phyloP scores from a whole-genome alignment of 2,888 invertebrate genomes.

The Diplazon laetatorius region DNA sequence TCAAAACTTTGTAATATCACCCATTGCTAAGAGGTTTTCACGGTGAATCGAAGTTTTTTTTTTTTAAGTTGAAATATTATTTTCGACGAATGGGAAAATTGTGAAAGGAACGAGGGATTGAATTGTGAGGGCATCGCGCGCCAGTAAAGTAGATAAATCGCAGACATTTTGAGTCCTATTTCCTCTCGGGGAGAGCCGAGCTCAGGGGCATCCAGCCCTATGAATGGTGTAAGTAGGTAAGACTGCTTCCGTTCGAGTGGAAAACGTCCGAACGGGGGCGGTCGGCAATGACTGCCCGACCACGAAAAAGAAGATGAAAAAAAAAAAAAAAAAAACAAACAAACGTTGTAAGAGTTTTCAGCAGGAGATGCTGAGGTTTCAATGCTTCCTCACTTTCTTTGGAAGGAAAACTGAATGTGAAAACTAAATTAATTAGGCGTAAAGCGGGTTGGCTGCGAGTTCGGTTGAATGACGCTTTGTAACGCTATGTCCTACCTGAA shows the following conservation, averaged over 20 bases:
- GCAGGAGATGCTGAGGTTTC: constrained; percentile 5
- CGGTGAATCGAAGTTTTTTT: background rate
- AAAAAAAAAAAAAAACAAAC: background rate
- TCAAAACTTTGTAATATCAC: background rate
- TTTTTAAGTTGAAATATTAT: background rate
- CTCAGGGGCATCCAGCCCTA: background rate
- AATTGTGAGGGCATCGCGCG: constrained; percentile 7
- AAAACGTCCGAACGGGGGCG: constrained; percentile 10
- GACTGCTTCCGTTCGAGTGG: constrained; percentile 16
- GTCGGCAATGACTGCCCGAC: constrained; percentile 16
- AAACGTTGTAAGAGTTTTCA: background rate
- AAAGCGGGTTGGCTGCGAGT: constrained; percentile 64
- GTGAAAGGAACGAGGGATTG: background rate
- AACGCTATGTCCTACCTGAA: constrained; percentile 59
- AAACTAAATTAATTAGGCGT: constrained; percentile 80
- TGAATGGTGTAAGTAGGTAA: constrained; percentile 7
- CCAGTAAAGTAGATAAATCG: constrained; percentile 45
- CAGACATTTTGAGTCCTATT: constrained; percentile 35
- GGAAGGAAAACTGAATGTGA: constrained; percentile 74
- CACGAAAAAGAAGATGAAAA: background rate
- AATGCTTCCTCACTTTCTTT: constrained; percentile 66
- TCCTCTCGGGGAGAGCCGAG: constrained; percentile 36
- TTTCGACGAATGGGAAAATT: background rate
- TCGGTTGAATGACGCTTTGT: constrained; percentile 59
- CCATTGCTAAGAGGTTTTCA: background rate